Evolutionary conservation across 2,113 vertebrate species (phyloP), one percentile per base, ranked within the genome.

Genomic region (Eleginops maclovinus): DNA sequence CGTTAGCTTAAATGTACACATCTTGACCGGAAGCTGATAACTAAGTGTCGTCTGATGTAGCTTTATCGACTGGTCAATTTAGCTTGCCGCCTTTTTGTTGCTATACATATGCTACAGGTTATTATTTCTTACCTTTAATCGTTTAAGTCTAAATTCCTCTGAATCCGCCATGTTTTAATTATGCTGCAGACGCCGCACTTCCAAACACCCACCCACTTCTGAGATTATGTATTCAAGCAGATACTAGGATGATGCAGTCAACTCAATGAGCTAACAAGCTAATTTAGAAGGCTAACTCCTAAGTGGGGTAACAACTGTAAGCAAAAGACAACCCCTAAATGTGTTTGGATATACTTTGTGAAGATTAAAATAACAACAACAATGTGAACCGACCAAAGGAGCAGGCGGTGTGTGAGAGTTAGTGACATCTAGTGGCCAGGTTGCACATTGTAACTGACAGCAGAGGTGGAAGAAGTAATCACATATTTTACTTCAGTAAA

Each of bases 81-180:
- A 41, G 1, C 22, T 1, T 0, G 5, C 2, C 0, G 15, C 0
- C 2, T n/a, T 14, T 0, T 0, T 4, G 13, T 2, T 1, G 8
- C 16, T 26, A 3, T 21, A 24, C 5, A 7, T n/a, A 11, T 3
- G n/a, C 1, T 16, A 1, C 1, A 0, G 1, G 14, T 21, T 10
- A 22, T 14, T 6, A 10, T 51, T 44, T 49, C 79, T 79, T 84
- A 93, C 93, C 92, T 91, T 81, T 72, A 91, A 67, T 43, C 90
- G 87, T 81, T 91, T 93, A 19, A 83, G 78, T 84, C 87, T 89
- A 72, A 86, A 89, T 59, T 92, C 92, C 67, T 92, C 89, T 19
- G 91, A 89, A 2, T 94, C 91, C 90, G 93, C 93, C 93, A 93
- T 94, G 87, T 94, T 93, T 91, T 87, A 89, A 90, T 89, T 83